Base-by-base conservation (phyloP, 2,888 invertebrate genomes). In the Luffia ferchaultella region DNA sequence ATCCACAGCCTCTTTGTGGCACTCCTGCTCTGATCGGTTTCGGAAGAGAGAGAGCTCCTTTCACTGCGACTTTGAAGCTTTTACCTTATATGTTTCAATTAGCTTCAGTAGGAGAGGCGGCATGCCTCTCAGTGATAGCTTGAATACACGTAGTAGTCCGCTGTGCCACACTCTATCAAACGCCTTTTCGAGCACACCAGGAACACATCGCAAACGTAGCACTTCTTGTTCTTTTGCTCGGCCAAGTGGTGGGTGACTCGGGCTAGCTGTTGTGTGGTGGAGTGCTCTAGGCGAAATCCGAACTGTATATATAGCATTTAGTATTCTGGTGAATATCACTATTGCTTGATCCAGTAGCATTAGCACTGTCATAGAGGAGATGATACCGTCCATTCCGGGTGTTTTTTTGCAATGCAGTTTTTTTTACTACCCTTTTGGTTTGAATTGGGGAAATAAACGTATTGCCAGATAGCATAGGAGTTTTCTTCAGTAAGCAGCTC, bases 21-120 rank as follows among this genome's bases (percentile, higher is more conserved):
- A 48, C 49, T 16, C 49, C 49, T 2, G 49, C 49, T 17, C 15
- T 1, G 42, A 49, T 49, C 5, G 17, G 3, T 15, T 19, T 9
- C 2, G 20, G 9, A 1, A 20, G n/a, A n/a, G n/a, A n/a, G n/a
- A n/a, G n/a, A n/a, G n/a, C n/a, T 5, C 18, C 18, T 5, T 49
- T 20, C 9, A 18, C n/a, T 46, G 3, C 19, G 18, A 49, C 49
- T 12, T 5, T 43, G 15, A 49, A 43, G 16, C 43, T 41, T 2
- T 43, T 16, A 16, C 19, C 16, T 15, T 18, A 9, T 2, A 49
- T 18, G 43, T 18, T 42, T 2, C 42, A 42, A 19, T 12, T n/a
- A n/a, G n/a, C n/a, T n/a, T n/a, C n/a, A n/a, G n/a, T n/a, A n/a
- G n/a, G n/a, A n/a, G n/a, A n/a, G n/a, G n/a, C n/a, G n/a, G n/a